These are phyloP conservation scores for Microcaecilia unicolor DNA, from an alignment of 2,797 vertebrate genomes.

Conservation along the genomic window DNA sequence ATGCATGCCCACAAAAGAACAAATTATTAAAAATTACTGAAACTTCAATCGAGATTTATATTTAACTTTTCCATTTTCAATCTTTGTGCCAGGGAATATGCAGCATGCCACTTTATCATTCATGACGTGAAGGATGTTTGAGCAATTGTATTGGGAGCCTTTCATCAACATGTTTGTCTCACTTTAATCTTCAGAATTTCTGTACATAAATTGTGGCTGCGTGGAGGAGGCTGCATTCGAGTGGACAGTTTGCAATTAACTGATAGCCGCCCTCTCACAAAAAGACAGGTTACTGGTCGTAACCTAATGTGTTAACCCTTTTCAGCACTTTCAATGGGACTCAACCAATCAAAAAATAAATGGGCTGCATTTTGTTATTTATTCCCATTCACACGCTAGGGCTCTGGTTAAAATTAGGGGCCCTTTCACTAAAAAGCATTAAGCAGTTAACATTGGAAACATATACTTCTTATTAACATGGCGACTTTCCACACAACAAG, in stretches of 20 bases:
- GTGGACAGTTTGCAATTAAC: neutral
- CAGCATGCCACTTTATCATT: conserved; percentile 35
- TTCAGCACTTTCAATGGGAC: no score
- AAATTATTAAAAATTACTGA: conserved; percentile 75
- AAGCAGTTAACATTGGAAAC: no score
- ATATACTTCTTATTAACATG: no score
- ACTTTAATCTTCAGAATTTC: conserved; percentile 6
- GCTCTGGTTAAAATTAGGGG: no score
- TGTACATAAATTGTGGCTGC: conserved; percentile 6
- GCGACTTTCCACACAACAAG: no score
- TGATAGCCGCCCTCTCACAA: neutral
- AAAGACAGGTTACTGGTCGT: neutral
- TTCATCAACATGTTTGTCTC: conserved; percentile 26
- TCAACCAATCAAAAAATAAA: no score
- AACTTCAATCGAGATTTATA: conserved; percentile 71
- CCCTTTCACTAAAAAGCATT: no score
- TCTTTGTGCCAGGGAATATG: conserved; percentile 42
- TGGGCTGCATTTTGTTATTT: no score
- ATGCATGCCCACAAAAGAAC: conserved; percentile 55
- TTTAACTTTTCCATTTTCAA: conserved; percentile 60
- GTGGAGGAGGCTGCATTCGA: conserved; percentile 9
- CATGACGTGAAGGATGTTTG: conserved; percentile 37
- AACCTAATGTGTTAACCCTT: no score
- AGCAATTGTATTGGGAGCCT: conserved; percentile 19
- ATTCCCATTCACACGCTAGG: no score